Base-by-base conservation (phyloP, 1,140 invertebrate species). In the Pteromalus puparum region DNA sequence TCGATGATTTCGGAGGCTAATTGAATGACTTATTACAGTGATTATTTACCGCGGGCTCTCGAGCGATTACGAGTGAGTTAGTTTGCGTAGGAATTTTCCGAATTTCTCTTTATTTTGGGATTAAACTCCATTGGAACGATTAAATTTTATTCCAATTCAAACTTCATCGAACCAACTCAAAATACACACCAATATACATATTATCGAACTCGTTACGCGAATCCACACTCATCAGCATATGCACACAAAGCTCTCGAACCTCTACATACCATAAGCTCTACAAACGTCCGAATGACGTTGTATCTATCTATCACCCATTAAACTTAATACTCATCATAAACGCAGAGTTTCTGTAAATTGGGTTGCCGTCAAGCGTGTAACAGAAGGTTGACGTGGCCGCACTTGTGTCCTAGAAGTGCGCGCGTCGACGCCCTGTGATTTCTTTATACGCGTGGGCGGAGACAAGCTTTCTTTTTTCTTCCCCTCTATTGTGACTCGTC, bases 351-450 rank as follows among this genome's bases (percentile, higher is more conserved):
- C 30, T 42, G n/a, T 67, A 75, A 82, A 75, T 75, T 38, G 34
- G 72, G 53, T 82, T 53, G 81, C 30, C 18, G 21, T 61, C 53
- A 2, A 6, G 21, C 53, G 1, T 48, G 18, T 48, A 13, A 0
- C 42, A 12, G n/a, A 61, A n/a, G 0, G 38, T 73, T 61, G 68
- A 75, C 48, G 48, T 82, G 72, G 24, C 42, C 13, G 3, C 48
- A 13, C 15, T 9, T 7, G 53, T 61, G 70, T 74, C 80, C 80
- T 74, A 82, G 80, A 82, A 81, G 28, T 21, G 68, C 42, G 53
- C 53, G 53, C 15, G 70, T n/a, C 72, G 21, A 28, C 68, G 68
- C 6, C 6, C 21, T n/a, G 21, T 38, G 6, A 42, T 18, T 34
- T 34, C 34, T n/a, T 3, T n/a, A 42, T 18, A 74, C 34, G 34